Conservation (phyloP, 2,113 vertebrate genomes). For the Uropsilus gracilis region DNA sequence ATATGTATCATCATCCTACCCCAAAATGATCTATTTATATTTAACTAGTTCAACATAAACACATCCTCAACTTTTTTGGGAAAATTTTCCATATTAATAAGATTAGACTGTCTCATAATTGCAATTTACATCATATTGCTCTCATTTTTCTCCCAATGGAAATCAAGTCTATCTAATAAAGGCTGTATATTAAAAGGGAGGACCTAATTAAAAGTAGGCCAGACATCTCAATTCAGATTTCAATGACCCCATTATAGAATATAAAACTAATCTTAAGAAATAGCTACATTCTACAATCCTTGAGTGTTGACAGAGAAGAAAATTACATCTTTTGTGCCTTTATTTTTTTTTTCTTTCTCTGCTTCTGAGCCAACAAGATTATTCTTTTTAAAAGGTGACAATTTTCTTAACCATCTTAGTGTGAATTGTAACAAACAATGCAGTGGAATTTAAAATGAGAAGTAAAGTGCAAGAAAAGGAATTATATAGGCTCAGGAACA, state of each 20-base stretch:
- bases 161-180: slow-evolving; percentile 72
- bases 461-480: not conserved
- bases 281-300: not conserved
- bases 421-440: not conserved
- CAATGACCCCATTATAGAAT: slow-evolving; percentile 72
- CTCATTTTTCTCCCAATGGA: slow-evolving; percentile 74
- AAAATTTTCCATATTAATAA: slow-evolving; percentile 21
- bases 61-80: slow-evolving; percentile 7
- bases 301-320: not conserved
- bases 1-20: not conserved
- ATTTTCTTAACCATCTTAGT: not conserved
- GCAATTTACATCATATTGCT: slow-evolving; percentile 54
- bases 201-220: slow-evolving; percentile 79
- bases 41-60: not conserved
- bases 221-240: slow-evolving; percentile 59
- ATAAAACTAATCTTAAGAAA: slow-evolving; percentile 63
- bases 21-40: not conserved
- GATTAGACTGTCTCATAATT: slow-evolving; percentile 43
- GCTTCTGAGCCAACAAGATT: not conserved
- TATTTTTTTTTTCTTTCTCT: not conserved
- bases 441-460: not conserved
- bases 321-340: not conserved
- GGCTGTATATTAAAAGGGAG: slow-evolving; percentile 69
- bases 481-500: not conserved
- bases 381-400: not conserved